Evolutionary conservation across 2,113 vertebrate species (phyloP).

Genomic region (Campylorhamphus procurvoides): DNA sequence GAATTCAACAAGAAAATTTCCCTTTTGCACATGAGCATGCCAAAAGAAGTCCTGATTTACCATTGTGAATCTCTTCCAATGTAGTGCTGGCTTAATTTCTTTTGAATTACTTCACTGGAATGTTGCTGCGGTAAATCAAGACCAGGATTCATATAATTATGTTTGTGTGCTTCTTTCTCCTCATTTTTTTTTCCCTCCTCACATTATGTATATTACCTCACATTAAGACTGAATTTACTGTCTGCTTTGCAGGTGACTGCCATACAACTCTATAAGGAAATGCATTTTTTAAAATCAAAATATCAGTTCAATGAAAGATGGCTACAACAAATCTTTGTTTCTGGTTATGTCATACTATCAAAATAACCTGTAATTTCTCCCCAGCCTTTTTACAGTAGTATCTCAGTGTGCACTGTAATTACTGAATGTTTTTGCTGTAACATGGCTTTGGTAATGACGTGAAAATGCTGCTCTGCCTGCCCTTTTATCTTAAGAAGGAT

Average conservation of each 20-base stretch:
- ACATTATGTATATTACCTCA: not conserved
- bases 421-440: not conserved
- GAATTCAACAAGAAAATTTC: constrained; percentile 41
- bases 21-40: not conserved
- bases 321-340: not conserved
- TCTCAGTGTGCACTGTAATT: constrained; percentile 20
- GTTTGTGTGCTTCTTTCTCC: not conserved
- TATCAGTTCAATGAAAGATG: not conserved
- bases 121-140: constrained; percentile 14
- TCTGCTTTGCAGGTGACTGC: not conserved
- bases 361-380: constrained; percentile 15
- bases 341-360: not conserved
- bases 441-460: not conserved
- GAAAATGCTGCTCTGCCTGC: constrained; percentile 14
- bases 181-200: not conserved
- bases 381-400: not conserved
- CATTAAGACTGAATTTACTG: not conserved
- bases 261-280: not conserved
- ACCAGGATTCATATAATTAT: not conserved
- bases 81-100: constrained; percentile 38
- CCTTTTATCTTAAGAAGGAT: not conserved
- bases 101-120: constrained; percentile 43
- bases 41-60: constrained; percentile 48
- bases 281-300: not conserved
- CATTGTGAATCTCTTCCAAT: constrained; percentile 19